Percentiles rank a stretch among this genome's conserved stretches.
These are phyloP conservation scores for Phenganax stokvisi DNA, from an alignment of 92 coral and sea anemone species.

Conservation along the genomic window DNA sequence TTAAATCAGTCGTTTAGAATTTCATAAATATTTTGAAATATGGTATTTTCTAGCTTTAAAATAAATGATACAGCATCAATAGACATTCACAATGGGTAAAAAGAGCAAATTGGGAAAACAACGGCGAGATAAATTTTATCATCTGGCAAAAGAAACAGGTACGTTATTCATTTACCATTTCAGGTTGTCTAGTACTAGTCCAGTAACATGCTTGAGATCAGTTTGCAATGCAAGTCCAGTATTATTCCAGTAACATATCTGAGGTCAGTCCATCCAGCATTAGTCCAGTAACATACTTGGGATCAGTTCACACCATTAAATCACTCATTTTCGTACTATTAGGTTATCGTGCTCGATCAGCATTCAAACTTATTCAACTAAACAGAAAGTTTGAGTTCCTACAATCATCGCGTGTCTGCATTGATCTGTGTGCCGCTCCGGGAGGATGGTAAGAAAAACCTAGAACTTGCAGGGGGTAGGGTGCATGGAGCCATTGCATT, in stretches of 20 bases:
- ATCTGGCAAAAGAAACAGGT: constrained; percentile 98
- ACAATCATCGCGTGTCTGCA: constrained; percentile 78
- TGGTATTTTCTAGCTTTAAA: neutral
- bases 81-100: constrained; percentile 65
- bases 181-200: neutral
- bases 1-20: neutral
- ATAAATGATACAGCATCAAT: too few relatives aligned
- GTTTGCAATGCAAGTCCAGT: neutral
- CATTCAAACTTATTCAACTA: constrained; percentile 93
- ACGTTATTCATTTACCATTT: neutral
- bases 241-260: neutral
- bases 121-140: constrained; percentile 90
- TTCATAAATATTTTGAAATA: neutral
- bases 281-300: neutral
- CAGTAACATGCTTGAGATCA: neutral
- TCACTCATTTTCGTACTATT: neutral
- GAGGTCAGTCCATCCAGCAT: neutral
- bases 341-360: constrained; percentile 98
- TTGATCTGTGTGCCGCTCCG: constrained; percentile 94
- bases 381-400: constrained; percentile 87
- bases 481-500: neutral
- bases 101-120: constrained; percentile 84
- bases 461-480: too few relatives aligned
- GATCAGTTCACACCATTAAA: neutral
- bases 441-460: constrained; percentile 77